Percentiles rank a stretch among this genome's conserved stretches.
phyloP scores from a whole-genome alignment of 2,888 invertebrate genomes.

The Lepidochrysops patricia region DNA sequence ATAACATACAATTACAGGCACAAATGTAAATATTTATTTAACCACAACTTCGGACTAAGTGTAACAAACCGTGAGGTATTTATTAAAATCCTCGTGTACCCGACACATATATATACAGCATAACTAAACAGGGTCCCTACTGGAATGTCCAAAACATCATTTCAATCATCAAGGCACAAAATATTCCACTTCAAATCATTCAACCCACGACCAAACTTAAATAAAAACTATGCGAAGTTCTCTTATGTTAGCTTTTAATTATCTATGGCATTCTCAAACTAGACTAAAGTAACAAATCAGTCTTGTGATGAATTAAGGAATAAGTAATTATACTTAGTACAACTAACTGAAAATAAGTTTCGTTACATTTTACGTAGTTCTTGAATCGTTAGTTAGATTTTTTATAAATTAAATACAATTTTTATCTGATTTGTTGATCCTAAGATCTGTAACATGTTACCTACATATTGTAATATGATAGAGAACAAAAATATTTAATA shows the following conservation, averaged over 20 bases:
- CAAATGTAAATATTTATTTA: slow-evolving; percentile 53
- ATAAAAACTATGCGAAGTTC: slow-evolving; percentile 47
- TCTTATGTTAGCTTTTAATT: slow-evolving; percentile 27
- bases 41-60: slow-evolving; percentile 44
- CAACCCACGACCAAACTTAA: slow-evolving; percentile 38
- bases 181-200: slow-evolving; percentile 47
- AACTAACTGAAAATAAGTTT: slow-evolving; percentile 40
- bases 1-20: slow-evolving; percentile 66
- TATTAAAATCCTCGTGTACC: slow-evolving; percentile 25
- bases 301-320: slow-evolving; percentile 66
- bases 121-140: slow-evolving; percentile 48
- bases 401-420: not conserved
- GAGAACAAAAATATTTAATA: not conserved
- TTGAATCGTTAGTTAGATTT: slow-evolving; percentile 16
- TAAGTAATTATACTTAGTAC: slow-evolving; percentile 37
- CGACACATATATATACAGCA: slow-evolving; percentile 22
- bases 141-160: slow-evolving; percentile 51
- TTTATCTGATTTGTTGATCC: not conserved
- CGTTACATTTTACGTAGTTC: slow-evolving; percentile 13
- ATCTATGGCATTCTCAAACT: slow-evolving; percentile 74
- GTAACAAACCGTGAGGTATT: slow-evolving; percentile 47
- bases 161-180: slow-evolving; percentile 69
- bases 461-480: too few relatives aligned
- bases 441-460: not conserved
- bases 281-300: slow-evolving; percentile 75